Conservation (phyloP, 2,113 vertebrate genomes). For the Odobenus rosmarus region DNA sequence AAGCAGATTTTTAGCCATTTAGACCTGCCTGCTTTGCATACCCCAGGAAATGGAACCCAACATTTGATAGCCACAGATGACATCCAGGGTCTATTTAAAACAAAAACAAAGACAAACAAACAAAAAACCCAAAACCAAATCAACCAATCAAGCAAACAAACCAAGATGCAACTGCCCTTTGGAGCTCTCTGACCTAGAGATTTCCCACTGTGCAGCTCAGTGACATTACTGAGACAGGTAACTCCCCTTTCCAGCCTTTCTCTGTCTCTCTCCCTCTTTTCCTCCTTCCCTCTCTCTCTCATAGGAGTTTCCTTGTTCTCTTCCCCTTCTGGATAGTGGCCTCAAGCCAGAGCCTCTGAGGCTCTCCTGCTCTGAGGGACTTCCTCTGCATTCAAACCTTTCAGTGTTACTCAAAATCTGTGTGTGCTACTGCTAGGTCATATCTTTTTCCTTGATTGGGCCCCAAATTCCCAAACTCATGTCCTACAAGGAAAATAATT, state of each 20-base stretch:
- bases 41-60: background rate
- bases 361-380: background rate
- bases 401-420: background rate
- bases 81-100: background rate
- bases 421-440: too few species aligned
- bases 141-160: background rate
- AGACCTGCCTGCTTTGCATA: background rate
- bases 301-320: background rate
- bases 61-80: background rate
- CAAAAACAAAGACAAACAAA: background rate
- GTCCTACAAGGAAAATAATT: background rate
- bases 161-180: background rate
- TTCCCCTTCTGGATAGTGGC: background rate
- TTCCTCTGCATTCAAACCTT: background rate
- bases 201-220: background rate
- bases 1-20: background rate
- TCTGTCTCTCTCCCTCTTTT: background rate
- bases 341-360: background rate
- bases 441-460: background rate
- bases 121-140: background rate
- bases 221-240: too few species aligned
- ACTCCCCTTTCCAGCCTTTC: rapidly evolving
- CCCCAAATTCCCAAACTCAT: background rate
- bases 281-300: background rate
- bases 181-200: background rate